These are phyloP conservation scores for Furcula furcula DNA, from an alignment of 2,888 invertebrate species.

Conservation along the genomic window DNA sequence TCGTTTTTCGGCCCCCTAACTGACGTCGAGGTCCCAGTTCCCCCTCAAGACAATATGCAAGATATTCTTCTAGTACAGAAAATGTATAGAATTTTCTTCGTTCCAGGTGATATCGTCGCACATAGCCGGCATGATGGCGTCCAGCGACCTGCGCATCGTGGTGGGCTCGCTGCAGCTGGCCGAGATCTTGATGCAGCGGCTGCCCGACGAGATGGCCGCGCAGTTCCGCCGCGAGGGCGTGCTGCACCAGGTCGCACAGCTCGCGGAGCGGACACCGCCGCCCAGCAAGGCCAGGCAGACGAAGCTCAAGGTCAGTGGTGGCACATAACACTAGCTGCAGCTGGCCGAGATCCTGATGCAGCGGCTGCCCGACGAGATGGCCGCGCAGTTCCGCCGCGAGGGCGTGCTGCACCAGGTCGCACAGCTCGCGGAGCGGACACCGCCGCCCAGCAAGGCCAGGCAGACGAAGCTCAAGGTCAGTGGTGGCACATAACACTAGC, in stretches of 20 bases:
- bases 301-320: conserved; percentile 68
- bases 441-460: conserved; percentile 67
- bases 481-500: too few species aligned
- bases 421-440: conserved; percentile 52
- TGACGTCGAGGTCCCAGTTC: too few species aligned
- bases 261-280: conserved; percentile 46
- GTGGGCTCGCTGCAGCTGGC: conserved; percentile 98
- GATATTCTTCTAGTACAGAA: too few species aligned
- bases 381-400: conserved; percentile 97
- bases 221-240: conserved; percentile 99
- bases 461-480: conserved; percentile 70
- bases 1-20: too few species aligned
- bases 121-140: conserved; percentile 99
- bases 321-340: conserved; percentile 96
- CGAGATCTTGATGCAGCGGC: conserved; percentile 97
- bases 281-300: conserved; percentile 74
- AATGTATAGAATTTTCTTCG: too few species aligned
- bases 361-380: conserved; percentile 97
- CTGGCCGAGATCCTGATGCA: conserved; percentile 98
- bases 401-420: conserved; percentile 96
- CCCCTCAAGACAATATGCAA: too few species aligned
- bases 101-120: conserved; percentile 93
- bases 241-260: conserved; percentile 90
- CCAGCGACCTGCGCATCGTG: conserved; percentile 97
- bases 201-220: conserved; percentile 96